A percentile compares a stretch with the other conserved stretches of the same genome.
These are phyloP conservation scores for Bungarus multicinctus DNA, from an alignment of 2,113 vertebrate genomes.

Conservation along the genomic window DNA sequence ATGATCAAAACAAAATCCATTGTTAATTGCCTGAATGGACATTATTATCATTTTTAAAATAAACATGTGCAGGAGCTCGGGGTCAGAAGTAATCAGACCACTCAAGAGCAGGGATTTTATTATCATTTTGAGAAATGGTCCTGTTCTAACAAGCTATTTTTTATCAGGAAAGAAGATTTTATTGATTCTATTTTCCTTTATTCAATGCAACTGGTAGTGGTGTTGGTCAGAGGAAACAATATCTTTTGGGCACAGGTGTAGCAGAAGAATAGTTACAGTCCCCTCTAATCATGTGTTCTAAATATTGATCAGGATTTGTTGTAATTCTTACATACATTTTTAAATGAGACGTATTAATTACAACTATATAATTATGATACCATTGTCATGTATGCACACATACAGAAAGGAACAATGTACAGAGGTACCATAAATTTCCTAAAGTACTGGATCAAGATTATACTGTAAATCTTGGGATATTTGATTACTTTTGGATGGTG, in stretches of 20 bases:
- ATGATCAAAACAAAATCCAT: neutral
- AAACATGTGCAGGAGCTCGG: neutral
- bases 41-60: neutral
- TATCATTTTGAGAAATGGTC: neutral
- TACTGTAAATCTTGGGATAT: neutral
- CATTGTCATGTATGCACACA: neutral
- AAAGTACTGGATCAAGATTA: neutral
- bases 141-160: neutral
- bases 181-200: neutral
- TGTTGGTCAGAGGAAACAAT: neutral
- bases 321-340: neutral
- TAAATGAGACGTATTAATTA: neutral
- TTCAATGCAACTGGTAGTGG: neutral
- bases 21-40: neutral
- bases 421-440: neutral
- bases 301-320: neutral
- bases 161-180: neutral
- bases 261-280: neutral
- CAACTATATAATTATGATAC: neutral
- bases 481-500: neutral
- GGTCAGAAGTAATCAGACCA: neutral
- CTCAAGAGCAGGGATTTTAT: neutral
- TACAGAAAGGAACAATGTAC: neutral
- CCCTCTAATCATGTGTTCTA: neutral
- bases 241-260: neutral